Evolutionary conservation across 2,888 invertebrate genomes (phyloP), one percentile per base, ranked within the genome.

Genomic region (Himalopsyche anomala): DNA sequence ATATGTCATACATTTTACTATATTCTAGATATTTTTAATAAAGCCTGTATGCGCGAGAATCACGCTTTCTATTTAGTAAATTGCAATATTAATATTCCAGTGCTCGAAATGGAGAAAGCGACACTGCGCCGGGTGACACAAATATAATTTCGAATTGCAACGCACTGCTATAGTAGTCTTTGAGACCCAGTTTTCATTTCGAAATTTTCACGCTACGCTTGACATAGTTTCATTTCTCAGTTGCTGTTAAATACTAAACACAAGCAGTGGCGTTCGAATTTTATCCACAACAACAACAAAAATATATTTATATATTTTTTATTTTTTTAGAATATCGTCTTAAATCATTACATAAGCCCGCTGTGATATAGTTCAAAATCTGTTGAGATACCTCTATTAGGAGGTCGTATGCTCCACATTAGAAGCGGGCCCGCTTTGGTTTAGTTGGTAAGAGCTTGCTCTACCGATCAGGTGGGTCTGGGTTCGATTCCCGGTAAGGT

Each of bases 171-270:
- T 6, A 19, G 62, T 62, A 62, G 62, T 62, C 62, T 62, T 62
- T 62, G 62, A 62, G 19, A 62, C 62, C 28, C 15, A 62, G 62
- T 62, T 62, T 62, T 62, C 62, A 62, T 62, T 62, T 62, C 62
- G 19, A 62, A 62, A n/a, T 62, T 62, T 62, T 62, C 62, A 28
- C 62, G 62, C 62, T 62, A 19, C 19, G 62, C 19, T 62, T 62
- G 62, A 28, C 62, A 62, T 62, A 62, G 62, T 62, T 62, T 15
- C 62, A 28, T 62, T 62, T 62, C 62, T 62, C 62, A 9, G 28
- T 9, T 11, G 8, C 19, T 28, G 62, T 9, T 62, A 62, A 62
- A 62, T 62, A 62, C 62, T 62, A 62, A 62, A 62, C 8, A 11
- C 28, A 62, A 5, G 15, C 62, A 62, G 28, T 19, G 28, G 19